A percentile compares a stretch with the other conserved stretches of the same genome.
Conservation (phyloP, 2,888 invertebrate genomes). For the Aplocera efformata region DNA sequence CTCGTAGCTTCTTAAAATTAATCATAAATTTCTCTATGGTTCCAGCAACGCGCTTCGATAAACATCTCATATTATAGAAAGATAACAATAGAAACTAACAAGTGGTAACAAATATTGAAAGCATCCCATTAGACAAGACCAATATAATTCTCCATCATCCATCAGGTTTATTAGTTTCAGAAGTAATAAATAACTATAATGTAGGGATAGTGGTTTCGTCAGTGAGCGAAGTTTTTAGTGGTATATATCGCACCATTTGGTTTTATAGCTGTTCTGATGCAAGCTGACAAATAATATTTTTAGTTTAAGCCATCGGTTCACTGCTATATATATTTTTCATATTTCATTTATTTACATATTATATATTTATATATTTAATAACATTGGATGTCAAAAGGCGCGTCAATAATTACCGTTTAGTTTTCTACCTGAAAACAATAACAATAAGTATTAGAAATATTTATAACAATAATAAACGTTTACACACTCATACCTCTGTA, state of each 20-base stretch:
- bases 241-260: conserved; percentile 55
- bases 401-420: too few species aligned
- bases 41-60: background rate
- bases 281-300: conserved; percentile 37
- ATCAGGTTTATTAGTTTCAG: conserved; percentile 13
- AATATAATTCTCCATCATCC: background rate
- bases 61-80: too few species aligned
- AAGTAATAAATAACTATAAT: conserved; percentile 38
- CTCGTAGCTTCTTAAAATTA: too few species aligned
- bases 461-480: too few species aligned
- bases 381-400: too few species aligned
- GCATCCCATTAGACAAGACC: background rate
- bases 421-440: too few species aligned
- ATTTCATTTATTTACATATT: background rate
- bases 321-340: background rate
- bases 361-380: too few species aligned
- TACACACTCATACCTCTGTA: too few species aligned
- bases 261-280: conserved; percentile 51
- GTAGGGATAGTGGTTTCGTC: conserved; percentile 46
- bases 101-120: too few species aligned
- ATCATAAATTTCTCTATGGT: too few species aligned
- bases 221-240: conserved; percentile 20
- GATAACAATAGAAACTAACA: too few species aligned
- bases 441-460: too few species aligned
- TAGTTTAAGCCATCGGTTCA: background rate